phyloP scores from a whole-genome alignment of 2,113 vertebrate species.

The Tetrax tetrax region DNA sequence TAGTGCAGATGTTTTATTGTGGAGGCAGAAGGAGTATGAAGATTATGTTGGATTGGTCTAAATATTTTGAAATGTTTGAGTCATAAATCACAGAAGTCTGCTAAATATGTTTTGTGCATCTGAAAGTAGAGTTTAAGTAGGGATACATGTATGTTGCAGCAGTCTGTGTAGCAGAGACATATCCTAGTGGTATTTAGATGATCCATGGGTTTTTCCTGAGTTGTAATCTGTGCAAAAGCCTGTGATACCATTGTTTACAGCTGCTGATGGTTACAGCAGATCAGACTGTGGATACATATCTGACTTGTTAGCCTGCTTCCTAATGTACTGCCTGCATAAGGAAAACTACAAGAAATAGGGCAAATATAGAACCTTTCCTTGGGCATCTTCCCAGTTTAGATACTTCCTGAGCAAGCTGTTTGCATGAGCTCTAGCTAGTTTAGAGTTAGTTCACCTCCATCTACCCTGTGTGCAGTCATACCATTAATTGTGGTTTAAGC shows the following conservation, averaged over 20 bases:
- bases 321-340: not conserved
- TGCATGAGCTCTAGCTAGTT: not conserved
- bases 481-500: not conserved
- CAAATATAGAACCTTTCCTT: not conserved
- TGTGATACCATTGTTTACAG: not conserved
- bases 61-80: not conserved
- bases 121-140: not conserved
- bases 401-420: not conserved
- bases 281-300: not conserved
- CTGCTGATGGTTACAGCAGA: not conserved
- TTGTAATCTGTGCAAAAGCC: not conserved
- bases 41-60: not conserved
- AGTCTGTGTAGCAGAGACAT: not conserved
- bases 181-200: not conserved
- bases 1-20: not conserved
- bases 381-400: not conserved
- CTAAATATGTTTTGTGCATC: not conserved
- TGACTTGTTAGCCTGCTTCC: not conserved
- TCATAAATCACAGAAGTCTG: not conserved
- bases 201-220: accelerated
- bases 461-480: not conserved
- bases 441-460: not conserved
- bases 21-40: not conserved
- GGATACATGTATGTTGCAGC: not conserved
- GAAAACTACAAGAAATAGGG: not conserved